Evolutionary conservation across 2,113 vertebrate species (phyloP).

Genomic region (Lampris incognitus): DNA sequence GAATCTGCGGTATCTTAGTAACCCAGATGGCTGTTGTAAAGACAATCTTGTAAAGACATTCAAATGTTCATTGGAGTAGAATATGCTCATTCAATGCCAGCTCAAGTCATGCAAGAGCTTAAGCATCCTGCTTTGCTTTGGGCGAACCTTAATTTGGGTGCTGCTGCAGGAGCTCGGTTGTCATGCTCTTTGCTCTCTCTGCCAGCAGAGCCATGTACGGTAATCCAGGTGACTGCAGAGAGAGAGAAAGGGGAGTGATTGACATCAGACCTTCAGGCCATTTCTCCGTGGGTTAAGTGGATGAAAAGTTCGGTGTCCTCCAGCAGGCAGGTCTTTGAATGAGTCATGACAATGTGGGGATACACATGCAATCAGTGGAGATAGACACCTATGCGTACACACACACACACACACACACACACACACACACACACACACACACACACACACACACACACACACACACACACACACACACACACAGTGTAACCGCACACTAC

Average conservation of each 20-base stretch:
- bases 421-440: background rate
- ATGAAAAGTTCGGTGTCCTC: conserved; percentile 29
- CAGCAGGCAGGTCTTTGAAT: background rate
- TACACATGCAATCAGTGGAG: conserved; percentile 10
- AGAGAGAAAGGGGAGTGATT: conserved; percentile 15
- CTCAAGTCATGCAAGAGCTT: conserved; percentile 43
- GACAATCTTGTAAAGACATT: conserved; percentile 57
- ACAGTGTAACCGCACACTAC: background rate
- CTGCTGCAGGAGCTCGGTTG: conserved; percentile 4
- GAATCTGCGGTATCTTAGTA: conserved; percentile 57
- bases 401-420: conserved; percentile 10
- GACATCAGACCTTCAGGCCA: conserved; percentile 15
- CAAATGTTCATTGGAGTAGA: conserved; percentile 50
- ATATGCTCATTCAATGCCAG: conserved; percentile 47
- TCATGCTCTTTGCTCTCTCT: conserved; percentile 5
- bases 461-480: conserved; percentile 16
- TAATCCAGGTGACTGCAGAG: background rate
- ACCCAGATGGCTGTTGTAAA: conserved; percentile 47
- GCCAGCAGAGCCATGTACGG: background rate
- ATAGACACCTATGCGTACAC: background rate
- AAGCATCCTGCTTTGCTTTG: conserved; percentile 18
- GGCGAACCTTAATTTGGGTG: conserved; percentile 13
- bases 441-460: conserved; percentile 6
- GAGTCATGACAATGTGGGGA: conserved; percentile 23
- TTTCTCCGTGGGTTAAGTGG: background rate